Evolutionary conservation across 2,888 invertebrate genomes (phyloP), one percentile per base, ranked within the genome.

Genomic region (Eupithecia dodoneata): DNA sequence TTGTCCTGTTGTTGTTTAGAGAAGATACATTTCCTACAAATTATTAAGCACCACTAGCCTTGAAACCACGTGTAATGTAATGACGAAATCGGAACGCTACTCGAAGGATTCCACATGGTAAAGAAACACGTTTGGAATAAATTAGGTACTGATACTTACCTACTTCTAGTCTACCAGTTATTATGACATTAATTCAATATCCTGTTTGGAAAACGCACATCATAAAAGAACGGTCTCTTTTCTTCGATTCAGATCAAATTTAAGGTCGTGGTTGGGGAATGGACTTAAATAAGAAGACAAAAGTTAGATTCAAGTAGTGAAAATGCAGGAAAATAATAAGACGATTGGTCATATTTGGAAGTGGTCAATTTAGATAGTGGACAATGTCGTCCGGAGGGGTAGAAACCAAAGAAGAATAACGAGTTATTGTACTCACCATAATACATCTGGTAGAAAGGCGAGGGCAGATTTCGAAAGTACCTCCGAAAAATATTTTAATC

Each of bases 61-160:
- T 70, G 70, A 18, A 18, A 47, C 47, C 70, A 47, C 47, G 30
- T 70, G 70, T 30, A 10, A 47, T 70, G 70, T 30, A n/a, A 47
- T 70, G 70, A 70, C 70, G 70, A 18, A n/a, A 70, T 70, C n/a
- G 30, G 7, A 70, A 70, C 70, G 70, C 45, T 70, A 30, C 70
- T 70, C 12, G 13, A 49, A 70, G 45, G 47, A 70, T 70, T 47
- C 47, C 70, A 45, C 45, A 70, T 47, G 12, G 30, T 30, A 30
- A 13, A 70, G 70, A 70, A 30, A 70, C 70, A 70, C 45, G 70
- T 49, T 45, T 45, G 12, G 45, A 70, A 70, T 70, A 70, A 45
- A 49, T 70, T 49, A 47, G 10, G 42, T 42, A 66, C 15, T 66
- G 7, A 66, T 52, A n/a, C 10, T n/a, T 63, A 10, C 10, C 7